These are phyloP conservation scores for Prosopocoilus inquinatus DNA, from an alignment of 2,888 invertebrate species.

Conservation along the genomic window DNA sequence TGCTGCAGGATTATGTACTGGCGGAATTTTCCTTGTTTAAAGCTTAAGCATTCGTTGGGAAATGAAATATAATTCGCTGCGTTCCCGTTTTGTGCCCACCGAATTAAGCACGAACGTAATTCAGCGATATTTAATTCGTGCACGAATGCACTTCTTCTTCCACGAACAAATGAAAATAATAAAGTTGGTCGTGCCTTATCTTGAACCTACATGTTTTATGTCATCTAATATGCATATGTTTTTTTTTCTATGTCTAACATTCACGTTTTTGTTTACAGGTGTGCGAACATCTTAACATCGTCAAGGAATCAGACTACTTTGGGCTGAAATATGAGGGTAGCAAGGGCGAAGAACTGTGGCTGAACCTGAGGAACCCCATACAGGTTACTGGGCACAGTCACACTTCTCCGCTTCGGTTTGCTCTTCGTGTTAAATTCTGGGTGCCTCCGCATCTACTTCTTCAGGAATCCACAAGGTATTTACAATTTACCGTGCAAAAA, in stretches of 20 bases:
- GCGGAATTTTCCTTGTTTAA: no score
- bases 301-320: slow-evolving; percentile 85
- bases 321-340: slow-evolving; percentile 67
- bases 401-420: slow-evolving; percentile 62
- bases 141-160: no score
- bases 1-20: no score
- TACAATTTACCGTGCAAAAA: slow-evolving; percentile 2
- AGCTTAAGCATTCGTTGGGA: no score
- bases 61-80: no score
- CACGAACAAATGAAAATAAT: no score
- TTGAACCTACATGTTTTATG: no score
- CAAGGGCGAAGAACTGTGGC: slow-evolving; percentile 76
- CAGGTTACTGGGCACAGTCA: slow-evolving; percentile 61
- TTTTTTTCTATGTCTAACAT: slow-evolving; percentile 2
- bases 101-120: no score
- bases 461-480: slow-evolving; percentile 77
- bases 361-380: slow-evolving; percentile 81
- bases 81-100: no score
- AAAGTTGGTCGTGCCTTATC: no score
- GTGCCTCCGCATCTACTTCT: slow-evolving; percentile 84
- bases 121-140: no score
- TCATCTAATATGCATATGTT: neutral
- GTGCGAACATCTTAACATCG: slow-evolving; percentile 77
- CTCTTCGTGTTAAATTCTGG: slow-evolving; percentile 84
- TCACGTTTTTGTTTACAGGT: slow-evolving; percentile 59